These are phyloP conservation scores for Urocolius indicus DNA, from an alignment of 2,113 vertebrate species.

Conservation along the genomic window DNA sequence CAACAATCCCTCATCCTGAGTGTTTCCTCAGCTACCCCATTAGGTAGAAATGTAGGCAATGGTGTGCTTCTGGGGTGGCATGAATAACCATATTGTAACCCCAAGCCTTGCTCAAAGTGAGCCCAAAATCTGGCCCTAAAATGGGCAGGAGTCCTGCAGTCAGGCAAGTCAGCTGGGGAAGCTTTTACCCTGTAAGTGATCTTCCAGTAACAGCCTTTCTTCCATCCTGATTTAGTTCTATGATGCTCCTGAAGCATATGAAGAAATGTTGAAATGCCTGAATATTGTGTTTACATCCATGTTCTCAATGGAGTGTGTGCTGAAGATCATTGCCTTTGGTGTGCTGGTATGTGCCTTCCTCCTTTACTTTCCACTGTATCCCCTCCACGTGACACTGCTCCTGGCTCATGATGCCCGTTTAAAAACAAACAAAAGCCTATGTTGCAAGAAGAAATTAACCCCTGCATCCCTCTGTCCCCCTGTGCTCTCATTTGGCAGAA, in stretches of 20 bases:
- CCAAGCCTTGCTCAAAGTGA: neutral
- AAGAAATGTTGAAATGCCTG: constrained; percentile 93
- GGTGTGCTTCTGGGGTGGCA: neutral
- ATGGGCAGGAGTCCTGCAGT: neutral
- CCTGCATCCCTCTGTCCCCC: neutral
- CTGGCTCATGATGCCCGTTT: rapidly evolving
- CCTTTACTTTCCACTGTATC: neutral
- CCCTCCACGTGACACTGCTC: neutral
- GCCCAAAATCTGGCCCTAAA: neutral
- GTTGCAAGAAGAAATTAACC: constrained; percentile 12
- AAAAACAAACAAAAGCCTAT: neutral
- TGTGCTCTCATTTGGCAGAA: constrained; percentile 81
- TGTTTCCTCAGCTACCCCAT: neutral
- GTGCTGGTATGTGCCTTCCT: constrained; percentile 84
- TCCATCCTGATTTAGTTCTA: constrained; percentile 82
- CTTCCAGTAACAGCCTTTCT: neutral
- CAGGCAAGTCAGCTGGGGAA: neutral
- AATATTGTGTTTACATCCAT: constrained; percentile 95
- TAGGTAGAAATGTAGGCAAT: neutral
- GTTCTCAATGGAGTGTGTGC: constrained; percentile 94
- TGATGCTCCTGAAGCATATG: constrained; percentile 88
- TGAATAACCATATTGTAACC: neutral
- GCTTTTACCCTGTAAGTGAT: neutral
- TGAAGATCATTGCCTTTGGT: constrained; percentile 96
- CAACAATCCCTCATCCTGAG: neutral